Percentiles rank a stretch among this genome's conserved stretches.
Conservation (phyloP, 2,113 vertebrate species). For the mouse (Mus musculus) region DNA sequence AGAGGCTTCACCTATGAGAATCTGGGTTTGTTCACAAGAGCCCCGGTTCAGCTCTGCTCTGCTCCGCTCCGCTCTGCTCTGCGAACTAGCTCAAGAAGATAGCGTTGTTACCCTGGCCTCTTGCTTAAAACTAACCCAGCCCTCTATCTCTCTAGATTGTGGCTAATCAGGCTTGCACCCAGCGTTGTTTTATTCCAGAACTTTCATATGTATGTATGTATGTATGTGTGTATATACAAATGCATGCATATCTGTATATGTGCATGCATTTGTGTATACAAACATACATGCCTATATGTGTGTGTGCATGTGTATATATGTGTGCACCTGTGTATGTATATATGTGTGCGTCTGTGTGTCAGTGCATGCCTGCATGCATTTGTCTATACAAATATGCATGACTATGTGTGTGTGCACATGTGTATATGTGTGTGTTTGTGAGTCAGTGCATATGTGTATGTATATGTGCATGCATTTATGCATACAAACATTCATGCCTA, state of each 20-base stretch:
- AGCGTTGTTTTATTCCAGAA: constrained; percentile 64
- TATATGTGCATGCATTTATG: neutral
- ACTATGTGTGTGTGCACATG: neutral
- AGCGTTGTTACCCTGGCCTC: accelerated
- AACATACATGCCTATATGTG: neutral
- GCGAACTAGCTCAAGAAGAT: neutral
- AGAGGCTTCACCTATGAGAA: neutral
- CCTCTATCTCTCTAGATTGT: too few relatives aligned
- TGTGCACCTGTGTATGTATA: neutral
- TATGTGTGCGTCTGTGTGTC: neutral
- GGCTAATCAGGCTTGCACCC: neutral
- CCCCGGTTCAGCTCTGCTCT: neutral
- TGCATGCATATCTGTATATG: neutral
- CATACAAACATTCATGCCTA: too few relatives aligned
- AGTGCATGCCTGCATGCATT: neutral
- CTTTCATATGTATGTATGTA: neutral
- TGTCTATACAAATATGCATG: neutral
- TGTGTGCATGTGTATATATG: neutral
- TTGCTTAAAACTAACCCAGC: too few relatives aligned
- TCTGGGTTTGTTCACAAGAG: accelerated
- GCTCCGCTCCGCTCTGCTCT: neutral
- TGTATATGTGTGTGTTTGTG: neutral
- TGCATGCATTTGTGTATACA: too few relatives aligned
- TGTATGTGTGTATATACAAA: neutral
- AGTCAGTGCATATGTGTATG: neutral